Conservation (phyloP, 2,797 vertebrate species). For the Thripadectes ignobilis region DNA sequence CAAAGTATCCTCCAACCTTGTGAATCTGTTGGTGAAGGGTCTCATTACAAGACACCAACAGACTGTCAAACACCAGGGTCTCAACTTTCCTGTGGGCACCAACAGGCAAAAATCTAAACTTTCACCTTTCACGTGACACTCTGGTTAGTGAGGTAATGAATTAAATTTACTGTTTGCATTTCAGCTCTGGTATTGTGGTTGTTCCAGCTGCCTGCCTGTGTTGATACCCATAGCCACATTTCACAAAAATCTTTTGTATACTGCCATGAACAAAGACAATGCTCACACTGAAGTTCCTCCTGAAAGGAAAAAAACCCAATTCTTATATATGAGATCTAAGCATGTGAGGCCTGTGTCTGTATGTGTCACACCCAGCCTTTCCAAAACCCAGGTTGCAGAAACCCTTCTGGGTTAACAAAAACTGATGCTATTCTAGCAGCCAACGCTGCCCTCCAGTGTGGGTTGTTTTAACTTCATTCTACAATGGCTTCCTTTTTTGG, state of each 20-base stretch:
- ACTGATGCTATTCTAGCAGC: background rate
- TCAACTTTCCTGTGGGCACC: no score
- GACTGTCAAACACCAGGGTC: no score
- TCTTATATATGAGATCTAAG: background rate
- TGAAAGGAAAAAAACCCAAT: background rate
- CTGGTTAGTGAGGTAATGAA: background rate
- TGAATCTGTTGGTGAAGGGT: no score
- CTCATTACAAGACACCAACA: no score
- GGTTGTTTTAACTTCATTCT: background rate
- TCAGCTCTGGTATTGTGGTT: background rate
- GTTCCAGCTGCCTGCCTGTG: background rate
- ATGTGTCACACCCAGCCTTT: background rate
- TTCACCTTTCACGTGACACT: background rate
- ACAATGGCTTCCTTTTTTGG: background rate
- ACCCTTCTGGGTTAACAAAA: background rate
- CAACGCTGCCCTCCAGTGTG: conserved; percentile 36
- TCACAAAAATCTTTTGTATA: background rate
- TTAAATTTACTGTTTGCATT: background rate
- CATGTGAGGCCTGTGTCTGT: background rate
- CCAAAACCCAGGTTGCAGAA: background rate
- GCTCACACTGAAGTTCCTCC: background rate
- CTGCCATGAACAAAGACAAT: background rate
- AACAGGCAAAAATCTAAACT: no score
- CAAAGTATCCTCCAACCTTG: no score
- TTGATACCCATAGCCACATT: background rate